These are phyloP conservation scores for Episyrphus balteatus DNA, from an alignment of 1,140 invertebrate species.

Conservation along the genomic window DNA sequence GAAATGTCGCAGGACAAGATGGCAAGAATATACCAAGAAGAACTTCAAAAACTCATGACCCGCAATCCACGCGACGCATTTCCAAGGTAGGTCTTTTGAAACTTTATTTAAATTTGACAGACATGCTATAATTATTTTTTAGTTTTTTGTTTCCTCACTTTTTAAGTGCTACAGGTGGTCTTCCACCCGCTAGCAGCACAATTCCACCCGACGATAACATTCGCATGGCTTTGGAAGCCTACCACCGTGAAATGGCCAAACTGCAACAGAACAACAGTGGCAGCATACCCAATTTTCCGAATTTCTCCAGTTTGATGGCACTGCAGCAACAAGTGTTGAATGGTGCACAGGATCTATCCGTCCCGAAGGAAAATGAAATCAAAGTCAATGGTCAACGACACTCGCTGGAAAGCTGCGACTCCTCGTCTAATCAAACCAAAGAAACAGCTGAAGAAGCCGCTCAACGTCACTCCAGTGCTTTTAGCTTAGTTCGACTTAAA, in stretches of 20 bases:
- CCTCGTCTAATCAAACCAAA: slow-evolving; percentile 1
- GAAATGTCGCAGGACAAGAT: slow-evolving; percentile 96
- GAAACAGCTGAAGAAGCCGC: slow-evolving; percentile 37
- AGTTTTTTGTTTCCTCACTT: slow-evolving; percentile 72
- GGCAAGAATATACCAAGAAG: slow-evolving; percentile 91
- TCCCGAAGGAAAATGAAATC: slow-evolving; percentile 59
- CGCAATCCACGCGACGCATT: slow-evolving; percentile 56
- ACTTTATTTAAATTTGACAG: not conserved
- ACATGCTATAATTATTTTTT: slow-evolving; percentile 45
- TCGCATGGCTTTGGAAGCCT: slow-evolving; percentile 79
- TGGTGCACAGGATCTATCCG: slow-evolving; percentile 70
- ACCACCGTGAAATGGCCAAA: slow-evolving; percentile 81
- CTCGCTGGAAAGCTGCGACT: slow-evolving; percentile 13
- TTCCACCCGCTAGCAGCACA: slow-evolving; percentile 51
- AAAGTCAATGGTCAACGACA: slow-evolving; percentile 51
- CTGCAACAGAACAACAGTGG: slow-evolving; percentile 53
- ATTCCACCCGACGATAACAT: slow-evolving; percentile 61
- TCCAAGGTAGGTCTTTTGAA: slow-evolving; percentile 47
- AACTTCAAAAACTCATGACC: slow-evolving; percentile 82
- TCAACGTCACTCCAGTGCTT: slow-evolving; percentile 70
- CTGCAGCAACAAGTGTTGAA: slow-evolving; percentile 58
- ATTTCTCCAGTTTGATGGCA: slow-evolving; percentile 48
- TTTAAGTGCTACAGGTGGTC: slow-evolving; percentile 49
- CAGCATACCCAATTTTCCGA: slow-evolving; percentile 50
- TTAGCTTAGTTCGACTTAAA: slow-evolving; percentile 72